Conservation (phyloP, 2,888 invertebrate genomes). For the Rhingia rostrata region DNA sequence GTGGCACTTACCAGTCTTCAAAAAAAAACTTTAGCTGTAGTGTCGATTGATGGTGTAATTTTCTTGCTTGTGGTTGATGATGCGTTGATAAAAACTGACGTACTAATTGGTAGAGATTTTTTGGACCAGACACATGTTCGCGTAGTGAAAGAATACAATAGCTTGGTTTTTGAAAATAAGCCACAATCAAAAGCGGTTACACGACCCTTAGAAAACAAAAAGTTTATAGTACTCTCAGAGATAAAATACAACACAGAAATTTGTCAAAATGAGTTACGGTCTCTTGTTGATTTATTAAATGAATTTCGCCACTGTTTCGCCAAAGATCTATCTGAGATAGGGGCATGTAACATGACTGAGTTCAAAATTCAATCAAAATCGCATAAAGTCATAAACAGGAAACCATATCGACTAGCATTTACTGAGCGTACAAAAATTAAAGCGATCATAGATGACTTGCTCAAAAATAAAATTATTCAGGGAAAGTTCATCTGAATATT, state of each 20-base stretch:
- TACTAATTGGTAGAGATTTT: constrained; percentile 25
- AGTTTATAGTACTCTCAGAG: not conserved
- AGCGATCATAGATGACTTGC: constrained; percentile 26
- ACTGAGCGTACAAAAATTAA: constrained; percentile 17
- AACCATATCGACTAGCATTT: constrained; percentile 35
- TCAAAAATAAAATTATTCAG: constrained; percentile 27
- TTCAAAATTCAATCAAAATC: constrained; percentile 17
- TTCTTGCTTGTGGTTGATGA: constrained; percentile 27
- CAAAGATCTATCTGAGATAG: constrained; percentile 17
- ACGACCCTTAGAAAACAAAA: not conserved
- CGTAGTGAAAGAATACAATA: constrained; percentile 21
- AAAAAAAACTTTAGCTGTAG: constrained; percentile 22
- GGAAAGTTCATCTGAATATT: constrained; percentile 35
- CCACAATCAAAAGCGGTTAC: not conserved
- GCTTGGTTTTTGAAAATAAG: constrained; percentile 14
- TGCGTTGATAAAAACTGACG: constrained; percentile 6
- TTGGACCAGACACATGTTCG: constrained; percentile 19
- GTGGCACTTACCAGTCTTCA: constrained; percentile 26
- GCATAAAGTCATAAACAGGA: constrained; percentile 17
- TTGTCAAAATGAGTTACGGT: not conserved
- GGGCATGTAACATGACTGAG: not conserved
- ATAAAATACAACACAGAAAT: constrained; percentile 15
- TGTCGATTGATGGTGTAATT: constrained; percentile 23
- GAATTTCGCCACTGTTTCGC: constrained; percentile 34
- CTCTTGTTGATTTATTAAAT: constrained; percentile 15